phyloP scores from a whole-genome alignment of 2,113 vertebrate genomes.

The Seriola aureovittata region DNA sequence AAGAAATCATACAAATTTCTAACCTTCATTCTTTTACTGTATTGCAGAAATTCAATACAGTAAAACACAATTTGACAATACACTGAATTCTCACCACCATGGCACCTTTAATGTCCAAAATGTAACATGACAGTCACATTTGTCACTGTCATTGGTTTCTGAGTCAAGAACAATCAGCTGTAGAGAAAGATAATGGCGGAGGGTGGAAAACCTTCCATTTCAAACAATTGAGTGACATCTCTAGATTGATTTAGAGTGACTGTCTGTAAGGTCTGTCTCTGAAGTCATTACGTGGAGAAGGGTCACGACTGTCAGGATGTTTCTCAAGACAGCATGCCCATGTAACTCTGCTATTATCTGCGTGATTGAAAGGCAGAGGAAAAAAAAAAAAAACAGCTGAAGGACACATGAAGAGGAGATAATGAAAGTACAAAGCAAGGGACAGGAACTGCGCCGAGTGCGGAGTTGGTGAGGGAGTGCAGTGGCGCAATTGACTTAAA shows the following conservation, averaged over 20 bases:
- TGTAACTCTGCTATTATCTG: not conserved
- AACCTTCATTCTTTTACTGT: too few relatives aligned
- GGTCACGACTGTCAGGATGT: not conserved
- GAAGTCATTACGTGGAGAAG: not conserved
- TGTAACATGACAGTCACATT: not conserved
- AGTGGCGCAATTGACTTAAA: not conserved
- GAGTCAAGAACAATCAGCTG: not conserved
- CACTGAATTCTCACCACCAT: not conserved
- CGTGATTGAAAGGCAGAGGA: conserved; percentile 2
- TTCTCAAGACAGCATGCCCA: not conserved
- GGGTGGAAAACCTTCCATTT: not conserved
- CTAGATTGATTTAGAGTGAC: not conserved
- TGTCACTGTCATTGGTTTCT: not conserved
- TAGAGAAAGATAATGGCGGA: not conserved
- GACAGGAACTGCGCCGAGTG: not conserved
- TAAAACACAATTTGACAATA: not conserved
- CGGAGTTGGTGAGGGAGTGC: not conserved
- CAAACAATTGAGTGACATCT: not conserved
- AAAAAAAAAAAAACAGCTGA: not conserved
- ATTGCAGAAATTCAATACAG: not conserved
- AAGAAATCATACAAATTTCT: not conserved
- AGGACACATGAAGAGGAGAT: not conserved
- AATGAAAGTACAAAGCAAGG: not conserved
- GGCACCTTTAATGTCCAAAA: not conserved
- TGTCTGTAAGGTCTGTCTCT: not conserved